Evolutionary conservation across 2,888 invertebrate species (phyloP).

Genomic region (Drosophila mimetica): DNA sequence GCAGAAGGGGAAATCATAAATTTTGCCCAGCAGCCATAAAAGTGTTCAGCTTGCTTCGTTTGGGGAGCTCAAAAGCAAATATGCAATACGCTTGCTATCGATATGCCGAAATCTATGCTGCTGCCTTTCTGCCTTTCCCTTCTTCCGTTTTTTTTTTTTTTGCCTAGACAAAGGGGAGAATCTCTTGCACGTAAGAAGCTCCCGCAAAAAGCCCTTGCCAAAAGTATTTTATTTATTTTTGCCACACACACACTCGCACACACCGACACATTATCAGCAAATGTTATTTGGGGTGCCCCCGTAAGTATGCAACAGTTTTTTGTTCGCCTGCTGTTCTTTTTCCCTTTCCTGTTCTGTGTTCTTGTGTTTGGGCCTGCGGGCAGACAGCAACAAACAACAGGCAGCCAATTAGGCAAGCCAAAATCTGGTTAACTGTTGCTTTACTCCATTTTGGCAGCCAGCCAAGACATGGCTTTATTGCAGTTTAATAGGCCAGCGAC

Average conservation of each 20-base stretch:
- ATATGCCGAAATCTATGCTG: conserved; percentile 70
- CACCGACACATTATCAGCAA: conserved; percentile 54
- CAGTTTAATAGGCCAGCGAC: conserved; percentile 64
- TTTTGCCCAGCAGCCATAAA: conserved; percentile 76
- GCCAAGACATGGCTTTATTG: conserved; percentile 62
- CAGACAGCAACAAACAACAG: conserved; percentile 36
- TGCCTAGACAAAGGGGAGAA: conserved; percentile 36
- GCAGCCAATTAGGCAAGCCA: conserved; percentile 47
- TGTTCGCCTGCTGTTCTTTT: conserved; percentile 19
- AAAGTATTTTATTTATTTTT: conserved; percentile 60
- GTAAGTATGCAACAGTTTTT: conserved; percentile 78
- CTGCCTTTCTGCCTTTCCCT: conserved; percentile 27
- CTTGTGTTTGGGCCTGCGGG: conserved; percentile 35
- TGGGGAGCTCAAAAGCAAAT: conserved; percentile 50
- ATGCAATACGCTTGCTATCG: conserved; percentile 61
- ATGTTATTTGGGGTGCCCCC: conserved; percentile 70
- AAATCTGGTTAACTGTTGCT: conserved; percentile 53
- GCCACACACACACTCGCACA: conserved; percentile 15
- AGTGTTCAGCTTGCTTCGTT: conserved; percentile 46
- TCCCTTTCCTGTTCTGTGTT: conserved; percentile 9
- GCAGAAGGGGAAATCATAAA: conserved; percentile 74
- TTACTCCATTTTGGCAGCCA: conserved; percentile 45
- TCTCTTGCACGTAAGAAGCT: conserved; percentile 11
- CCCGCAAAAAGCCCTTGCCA: conserved; percentile 17
- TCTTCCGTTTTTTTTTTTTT: conserved; percentile 18